Evolutionary conservation across 2,797 vertebrate genomes (phyloP).

Genomic region (Arnoldichthys spilopterus): DNA sequence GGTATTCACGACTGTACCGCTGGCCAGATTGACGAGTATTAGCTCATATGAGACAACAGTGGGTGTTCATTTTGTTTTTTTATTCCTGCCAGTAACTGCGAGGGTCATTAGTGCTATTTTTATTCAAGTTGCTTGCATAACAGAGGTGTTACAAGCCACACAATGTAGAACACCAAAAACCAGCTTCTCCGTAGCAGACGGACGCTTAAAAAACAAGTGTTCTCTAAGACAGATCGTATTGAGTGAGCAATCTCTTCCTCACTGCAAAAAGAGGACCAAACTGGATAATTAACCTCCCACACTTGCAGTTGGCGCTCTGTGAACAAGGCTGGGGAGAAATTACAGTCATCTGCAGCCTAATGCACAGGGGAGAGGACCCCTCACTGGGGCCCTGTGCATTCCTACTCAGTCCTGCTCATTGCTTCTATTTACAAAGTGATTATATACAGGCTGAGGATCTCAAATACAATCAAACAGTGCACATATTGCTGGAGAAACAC

Average conservation of each 20-base stretch:
- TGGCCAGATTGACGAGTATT: conserved; percentile 12
- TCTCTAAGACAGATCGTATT: neutral
- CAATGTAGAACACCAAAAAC: neutral
- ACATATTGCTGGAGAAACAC: no score
- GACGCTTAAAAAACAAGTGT: neutral
- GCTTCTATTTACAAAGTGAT: conserved; percentile 1
- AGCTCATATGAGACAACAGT: conserved; percentile 21
- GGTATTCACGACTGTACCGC: neutral
- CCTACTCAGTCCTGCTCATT: conserved; percentile 6
- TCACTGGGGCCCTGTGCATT: conserved; percentile 2
- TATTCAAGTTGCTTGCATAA: conserved; percentile 29
- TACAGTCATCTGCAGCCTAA: conserved; percentile 77
- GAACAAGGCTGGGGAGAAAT: conserved; percentile 71
- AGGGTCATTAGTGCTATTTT: conserved; percentile 25
- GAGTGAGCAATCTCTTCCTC: conserved; percentile 7
- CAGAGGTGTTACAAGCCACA: conserved; percentile 19
- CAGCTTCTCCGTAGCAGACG: neutral
- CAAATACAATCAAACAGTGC: no score
- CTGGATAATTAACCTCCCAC: conserved; percentile 79
- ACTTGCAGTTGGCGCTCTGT: conserved; percentile 70
- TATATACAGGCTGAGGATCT: no score
- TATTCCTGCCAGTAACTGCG: conserved; percentile 2
- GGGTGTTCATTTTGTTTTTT: conserved; percentile 13
- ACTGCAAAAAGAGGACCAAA: conserved; percentile 30
- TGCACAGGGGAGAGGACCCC: conserved; percentile 59